Conservation (phyloP, 1,140 invertebrate species). For the Ectropis grisescens region DNA sequence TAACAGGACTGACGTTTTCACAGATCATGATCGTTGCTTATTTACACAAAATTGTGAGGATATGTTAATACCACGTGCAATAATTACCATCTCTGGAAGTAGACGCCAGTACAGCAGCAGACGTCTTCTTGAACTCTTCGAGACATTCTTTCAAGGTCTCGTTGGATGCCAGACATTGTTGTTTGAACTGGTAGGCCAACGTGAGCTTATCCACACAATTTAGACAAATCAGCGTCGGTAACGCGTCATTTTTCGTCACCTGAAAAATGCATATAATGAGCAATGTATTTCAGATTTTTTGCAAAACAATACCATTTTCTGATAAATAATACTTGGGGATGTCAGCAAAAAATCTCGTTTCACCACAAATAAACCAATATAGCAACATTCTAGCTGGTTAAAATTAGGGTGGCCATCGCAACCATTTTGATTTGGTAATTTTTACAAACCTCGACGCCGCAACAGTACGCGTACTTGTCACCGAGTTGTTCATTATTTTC, state of each 20-base stretch:
- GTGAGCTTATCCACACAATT: constrained; percentile 64
- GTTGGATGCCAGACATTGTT: constrained; percentile 61
- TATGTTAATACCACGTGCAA: too few species aligned
- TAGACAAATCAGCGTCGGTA: constrained; percentile 64
- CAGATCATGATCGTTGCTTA: constrained; percentile 1
- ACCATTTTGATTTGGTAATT: constrained; percentile 64
- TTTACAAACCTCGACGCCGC: constrained; percentile 66
- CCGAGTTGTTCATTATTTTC: constrained; percentile 70
- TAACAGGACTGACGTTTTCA: too few species aligned
- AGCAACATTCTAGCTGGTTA: constrained; percentile 64
- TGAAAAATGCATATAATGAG: constrained; percentile 42
- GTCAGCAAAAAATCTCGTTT: constrained; percentile 56
- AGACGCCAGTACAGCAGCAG: constrained; percentile 26
- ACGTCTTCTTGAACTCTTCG: constrained; percentile 53
- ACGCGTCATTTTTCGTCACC: constrained; percentile 57
- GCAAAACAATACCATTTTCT: constrained; percentile 3
- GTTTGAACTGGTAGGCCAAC: constrained; percentile 64
- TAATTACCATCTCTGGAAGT: constrained; percentile 18
- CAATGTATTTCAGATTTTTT: too few species aligned
- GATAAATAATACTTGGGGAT: constrained; percentile 27
- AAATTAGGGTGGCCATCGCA: constrained; percentile 68
- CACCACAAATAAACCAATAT: constrained; percentile 48
- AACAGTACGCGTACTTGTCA: constrained; percentile 72
- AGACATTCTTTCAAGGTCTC: constrained; percentile 64
- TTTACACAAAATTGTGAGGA: too few species aligned